Base-by-base conservation (phyloP, 1,140 invertebrate species). In the Diachasma alloeum region DNA sequence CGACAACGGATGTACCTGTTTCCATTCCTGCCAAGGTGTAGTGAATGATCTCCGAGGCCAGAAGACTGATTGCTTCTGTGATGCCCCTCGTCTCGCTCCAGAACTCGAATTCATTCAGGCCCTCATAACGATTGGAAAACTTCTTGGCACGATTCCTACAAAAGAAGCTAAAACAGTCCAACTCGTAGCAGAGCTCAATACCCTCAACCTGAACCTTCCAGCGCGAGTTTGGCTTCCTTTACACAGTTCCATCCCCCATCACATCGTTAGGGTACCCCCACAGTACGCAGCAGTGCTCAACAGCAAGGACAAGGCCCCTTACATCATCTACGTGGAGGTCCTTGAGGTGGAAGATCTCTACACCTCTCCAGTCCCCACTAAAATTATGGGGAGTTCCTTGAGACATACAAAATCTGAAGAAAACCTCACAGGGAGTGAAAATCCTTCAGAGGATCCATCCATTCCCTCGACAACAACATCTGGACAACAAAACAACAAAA, bases 301-400 rank as follows among this genome's bases (percentile, higher is more conserved):
- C 88, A 99, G 97, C 68, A 99, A 99, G 91, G 98, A 99, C 88
- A 99, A 99, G 10, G 97, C 98, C 56, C 98, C 98, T 0, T 99
- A 98, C 87, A 96, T 99, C 84, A 95, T 99, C 82, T 99, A 99
- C 88, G 95, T 99, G 37, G 98, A 99, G 91, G 96, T 98, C 4
- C 90, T 99, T 15, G 96, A 98, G 89, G 97, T 98, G 39, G 94
- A 96, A 26, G 96, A 98, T 84, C 92, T 97, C 80, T 93, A 95
- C 78, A 94, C 93, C 13, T 94, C 94, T 15, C 93, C 95, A 15
- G 91, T 98, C 67, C 95, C 95, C 78, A 90, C 92, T 48, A 95
- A 97, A 90, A 92, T 93, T 88, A 93, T 95, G 86, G 93, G 94
- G 88, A 94, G 93, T 82, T 93, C 93, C 10, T 88, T 97, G 78